Evolutionary conservation across 2,797 vertebrate genomes (phyloP), one percentile per base, ranked within the genome.

Genomic region (Argentina silus): DNA sequence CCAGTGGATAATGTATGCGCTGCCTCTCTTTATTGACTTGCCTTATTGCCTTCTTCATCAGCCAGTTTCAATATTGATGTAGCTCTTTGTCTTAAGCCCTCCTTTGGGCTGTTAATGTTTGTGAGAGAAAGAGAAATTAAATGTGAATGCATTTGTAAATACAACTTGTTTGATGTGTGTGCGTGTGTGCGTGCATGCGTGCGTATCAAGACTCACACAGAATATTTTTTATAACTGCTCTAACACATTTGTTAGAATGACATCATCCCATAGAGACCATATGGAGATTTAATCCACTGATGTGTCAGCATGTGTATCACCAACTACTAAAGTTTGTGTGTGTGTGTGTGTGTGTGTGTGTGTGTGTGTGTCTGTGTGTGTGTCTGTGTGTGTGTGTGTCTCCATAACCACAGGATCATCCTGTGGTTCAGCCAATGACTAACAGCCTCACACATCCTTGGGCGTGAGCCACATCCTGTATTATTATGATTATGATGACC

Each of bases 41-140:
- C 75, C 75, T 85, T 79, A 83, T 83, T 83, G 85, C 84, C 78
- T 72, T 65, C 84, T 87, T 79, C 78, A 86, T 89, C 87, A 79
- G 76, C 69, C 71, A 65, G 67, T 71, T 78, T 85, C 73, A 63
- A 76, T 85, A 88, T 78, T 75, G 82, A 88, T 84, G 89, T 82
- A 23, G 55, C 67, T 83, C 79, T 69, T 78, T 78, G 72, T 80
- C 77, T 80, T 78, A 86, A 87, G 74, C 74, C 7, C 12, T 65
- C 70, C 74, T 72, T 81, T 79, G 75, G 76, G 75, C 74, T 69
- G 73, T 84, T 27, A 78, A 10, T 71, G 80, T 51, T 36, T 36
- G 27, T 36, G 27, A 36, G 27, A 36, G 27, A 36, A 36, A 36
- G 27, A 36, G 77, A 68, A 7, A 45, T 10, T 6, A 44, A 57